A percentile compares a stretch with the other conserved stretches of the same genome.
Evolutionary conservation across 2,888 invertebrate genomes (phyloP).

Genomic region (Epistrophella euchroma): DNA sequence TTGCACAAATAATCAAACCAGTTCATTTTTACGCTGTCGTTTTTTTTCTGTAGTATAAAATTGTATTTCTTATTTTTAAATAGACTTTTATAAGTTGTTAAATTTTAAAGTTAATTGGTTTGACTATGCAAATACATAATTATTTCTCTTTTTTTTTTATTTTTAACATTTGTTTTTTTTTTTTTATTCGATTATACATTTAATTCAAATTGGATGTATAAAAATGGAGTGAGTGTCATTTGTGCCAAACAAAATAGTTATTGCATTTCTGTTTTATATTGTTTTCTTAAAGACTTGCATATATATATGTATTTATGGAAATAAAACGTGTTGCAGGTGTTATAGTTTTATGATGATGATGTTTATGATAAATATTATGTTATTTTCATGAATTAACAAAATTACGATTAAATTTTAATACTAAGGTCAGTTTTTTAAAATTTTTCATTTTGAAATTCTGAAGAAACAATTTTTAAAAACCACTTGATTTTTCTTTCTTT

Average conservation of each 20-base stretch:
- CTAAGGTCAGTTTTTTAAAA: slow-evolving; percentile 45
- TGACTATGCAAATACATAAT: slow-evolving; percentile 51
- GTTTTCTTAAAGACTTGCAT: slow-evolving; percentile 29
- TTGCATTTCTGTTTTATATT: background rate
- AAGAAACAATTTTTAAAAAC: slow-evolving; percentile 42
- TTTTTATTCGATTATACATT: slow-evolving; percentile 61
- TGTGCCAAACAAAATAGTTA: slow-evolving; percentile 50
- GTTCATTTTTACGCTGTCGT: slow-evolving; percentile 30
- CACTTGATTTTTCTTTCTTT: slow-evolving; percentile 22
- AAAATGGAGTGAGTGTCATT: slow-evolving; percentile 32
- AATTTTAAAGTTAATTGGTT: slow-evolving; percentile 43
- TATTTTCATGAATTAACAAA: slow-evolving; percentile 53
- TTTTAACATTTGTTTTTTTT: too few relatives aligned
- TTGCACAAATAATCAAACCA: slow-evolving; percentile 57
- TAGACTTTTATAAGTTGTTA: slow-evolving; percentile 38
- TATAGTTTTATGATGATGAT: slow-evolving; percentile 29
- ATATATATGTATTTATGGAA: background rate
- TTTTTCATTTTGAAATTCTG: slow-evolving; percentile 46
- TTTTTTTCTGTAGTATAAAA: slow-evolving; percentile 63
- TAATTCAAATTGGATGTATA: slow-evolving; percentile 25
- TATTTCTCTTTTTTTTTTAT: background rate
- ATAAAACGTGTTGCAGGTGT: slow-evolving; percentile 30
- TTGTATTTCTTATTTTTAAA: slow-evolving; percentile 53
- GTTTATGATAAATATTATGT: slow-evolving; percentile 21
- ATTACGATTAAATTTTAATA: slow-evolving; percentile 60